A percentile compares a stretch with the other conserved stretches of the same genome.
These are phyloP conservation scores for Salarias fasciatus DNA, from an alignment of 2,797 vertebrate genomes.

Conservation along the genomic window DNA sequence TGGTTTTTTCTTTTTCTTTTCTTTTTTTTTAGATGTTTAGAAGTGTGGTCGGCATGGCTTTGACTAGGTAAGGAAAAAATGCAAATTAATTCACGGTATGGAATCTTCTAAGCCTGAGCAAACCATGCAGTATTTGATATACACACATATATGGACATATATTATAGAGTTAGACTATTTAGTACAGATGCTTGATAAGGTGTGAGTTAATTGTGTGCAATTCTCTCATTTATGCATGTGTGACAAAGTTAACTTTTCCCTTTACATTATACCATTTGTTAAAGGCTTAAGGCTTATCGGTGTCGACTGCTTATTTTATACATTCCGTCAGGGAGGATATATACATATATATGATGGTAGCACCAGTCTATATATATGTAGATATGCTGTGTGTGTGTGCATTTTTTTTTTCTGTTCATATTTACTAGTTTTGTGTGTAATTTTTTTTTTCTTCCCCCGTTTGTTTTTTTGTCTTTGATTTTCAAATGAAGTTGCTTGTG, in stretches of 20 bases:
- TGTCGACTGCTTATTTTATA: constrained; percentile 98
- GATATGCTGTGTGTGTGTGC: constrained; percentile 82
- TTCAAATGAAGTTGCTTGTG: constrained; percentile 97
- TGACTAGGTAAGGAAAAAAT: constrained; percentile 91
- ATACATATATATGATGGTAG: constrained; percentile 58
- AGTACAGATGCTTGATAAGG: constrained; percentile 99
- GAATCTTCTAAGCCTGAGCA: constrained; percentile 94
- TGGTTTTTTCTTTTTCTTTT: no score
- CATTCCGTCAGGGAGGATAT: constrained; percentile 99
- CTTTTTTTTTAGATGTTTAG: constrained; percentile 84
- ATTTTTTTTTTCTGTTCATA: constrained; percentile 67
- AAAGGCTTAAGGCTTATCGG: constrained; percentile 89
- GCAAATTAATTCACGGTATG: constrained; percentile 89
- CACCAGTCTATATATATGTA: constrained; percentile 40
- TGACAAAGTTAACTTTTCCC: constrained; percentile 90
- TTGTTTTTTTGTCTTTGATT: constrained; percentile 71
- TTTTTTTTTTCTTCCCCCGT: constrained; percentile 62
- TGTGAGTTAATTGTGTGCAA: constrained; percentile 99
- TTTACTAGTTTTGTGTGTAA: constrained; percentile 83
- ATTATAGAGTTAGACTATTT: constrained; percentile 94
- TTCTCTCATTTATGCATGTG: constrained; percentile 99
- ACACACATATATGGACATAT: constrained; percentile 82
- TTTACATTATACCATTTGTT: constrained; percentile 91
- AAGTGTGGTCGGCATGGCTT: constrained; percentile 93
- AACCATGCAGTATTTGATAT: constrained; percentile 98